Evolutionary conservation across 2,888 invertebrate genomes (phyloP), one percentile per base, ranked within the genome.

Genomic region (Mystacides longicornis): DNA sequence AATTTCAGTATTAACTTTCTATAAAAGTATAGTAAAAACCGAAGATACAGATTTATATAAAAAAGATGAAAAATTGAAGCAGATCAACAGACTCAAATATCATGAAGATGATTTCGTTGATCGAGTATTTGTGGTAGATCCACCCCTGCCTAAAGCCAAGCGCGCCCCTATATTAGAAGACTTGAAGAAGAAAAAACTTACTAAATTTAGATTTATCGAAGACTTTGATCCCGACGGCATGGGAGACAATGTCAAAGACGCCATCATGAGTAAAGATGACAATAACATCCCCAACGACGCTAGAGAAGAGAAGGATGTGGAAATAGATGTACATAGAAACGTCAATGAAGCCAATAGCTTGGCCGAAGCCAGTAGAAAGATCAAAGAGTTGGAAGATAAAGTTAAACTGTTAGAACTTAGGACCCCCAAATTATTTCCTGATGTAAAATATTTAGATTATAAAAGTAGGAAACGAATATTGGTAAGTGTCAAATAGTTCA

Each of bases 381-480:
- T 91, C 60, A 75, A 78, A 37, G 81, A 81, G 52, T 68, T 92
- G 52, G 88, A 89, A 69, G 81, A 82, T 60, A 88, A 87, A 72
- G 75, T 92, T 37, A 78, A 80, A 51, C 75, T 82, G 51, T 69
- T 92, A 48, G 90, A 91, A 68, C 79, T 81, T 2, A 79, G 83
- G 65, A 80, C 89, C 47, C 87, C 89, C 1, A 90, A 91, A 65
- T 86, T 86, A 63, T 95, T 88, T 75, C 95, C 94, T 0, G 86
- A 89, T 68, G 95, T 98, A 0, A 89, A 88, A 68, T 94, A 93
- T 69, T 78, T 94, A 16, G 94, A 93, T 63, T 95, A 95, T 69
- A 87, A 92, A 67, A 87, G 89, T 63, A 81, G 97, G 54, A 96
- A 93, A 70, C 80, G 98, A 62, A 94, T 99, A 66, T 74, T 98